Evolutionary conservation across 2,113 vertebrate species (phyloP), one percentile per base, ranked within the genome.

Genomic region (Mormoops blainvillei): DNA sequence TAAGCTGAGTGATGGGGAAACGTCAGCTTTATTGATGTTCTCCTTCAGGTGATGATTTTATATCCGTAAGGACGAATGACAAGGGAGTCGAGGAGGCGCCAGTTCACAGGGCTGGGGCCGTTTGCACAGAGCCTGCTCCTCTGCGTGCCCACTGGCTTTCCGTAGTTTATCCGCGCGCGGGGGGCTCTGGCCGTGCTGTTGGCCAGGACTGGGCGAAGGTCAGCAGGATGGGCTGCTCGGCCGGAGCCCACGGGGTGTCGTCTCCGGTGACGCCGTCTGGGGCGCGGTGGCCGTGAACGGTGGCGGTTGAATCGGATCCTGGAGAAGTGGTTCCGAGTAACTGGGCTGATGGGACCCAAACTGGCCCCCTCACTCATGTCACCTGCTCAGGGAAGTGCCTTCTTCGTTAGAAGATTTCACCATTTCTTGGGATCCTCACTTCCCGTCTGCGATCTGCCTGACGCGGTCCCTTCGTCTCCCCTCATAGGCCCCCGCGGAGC

Each of bases 1-100:
- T 97, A 97, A 96, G 96, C 52, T 98, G 98, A 98, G 97, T 97
- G 98, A 98, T 97, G 96, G 98, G 91, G 95, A 97, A 96, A 93
- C 92, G 98, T 97, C 98, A 94, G 89, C 96, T 97, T 97, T 97
- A 97, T 97, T 97, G 98, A 98, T 97, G 96, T 73, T 92, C 97
- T 97, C 95, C 96, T 96, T 92, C 94, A 95, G 96, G 97, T 94
- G 98, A 97, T 96, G 71, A 96, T 98, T 98, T 98, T 95, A 88
- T 90, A 89, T 96, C 97, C 93, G 50, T 86, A 52, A 89, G 96
- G 97, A 97, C 93, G 97, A 97, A 97, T 97, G 97, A 96, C 97
- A 96, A 68, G 95, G 89, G 97, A 97, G 95, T 50, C 94, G 87
- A 97, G 97, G 93, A 97, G 95, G 97, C 63, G 48, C 93, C 97